phyloP scores from a whole-genome alignment of 2,797 vertebrate genomes.

The Pangasius krempfi region DNA sequence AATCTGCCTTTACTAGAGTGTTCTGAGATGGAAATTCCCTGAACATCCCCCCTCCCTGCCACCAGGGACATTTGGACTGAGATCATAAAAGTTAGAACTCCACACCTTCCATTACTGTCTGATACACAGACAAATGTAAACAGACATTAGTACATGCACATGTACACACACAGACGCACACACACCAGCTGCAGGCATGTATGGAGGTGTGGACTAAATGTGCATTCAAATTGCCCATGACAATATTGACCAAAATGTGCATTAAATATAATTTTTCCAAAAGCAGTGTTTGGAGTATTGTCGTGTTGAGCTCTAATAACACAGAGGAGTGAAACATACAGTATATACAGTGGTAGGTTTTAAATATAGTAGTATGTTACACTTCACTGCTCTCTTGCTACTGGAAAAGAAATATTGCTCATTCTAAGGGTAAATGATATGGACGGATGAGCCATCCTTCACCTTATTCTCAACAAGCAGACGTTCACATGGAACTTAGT shows the following conservation, averaged over 20 bases:
- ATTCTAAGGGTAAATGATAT: not conserved
- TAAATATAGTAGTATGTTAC: not conserved
- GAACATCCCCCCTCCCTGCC: slow-evolving; percentile 33
- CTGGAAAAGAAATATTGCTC: not conserved
- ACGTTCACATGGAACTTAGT: not conserved
- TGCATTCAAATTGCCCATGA: not conserved
- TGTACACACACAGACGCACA: slow-evolving; percentile 1
- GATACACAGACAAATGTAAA: slow-evolving; percentile 32
- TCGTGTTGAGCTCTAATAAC: not conserved
- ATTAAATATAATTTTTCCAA: not conserved
- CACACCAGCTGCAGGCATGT: slow-evolving; percentile 13
- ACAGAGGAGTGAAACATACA: not conserved
- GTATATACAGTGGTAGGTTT: not conserved
- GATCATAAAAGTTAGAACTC: slow-evolving; percentile 29
- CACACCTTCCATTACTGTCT: slow-evolving; percentile 34
- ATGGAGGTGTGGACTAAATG: not conserved
- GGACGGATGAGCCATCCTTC: not conserved
- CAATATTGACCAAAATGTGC: slow-evolving; percentile 1
- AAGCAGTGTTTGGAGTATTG: not conserved
- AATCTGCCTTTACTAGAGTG: not conserved
- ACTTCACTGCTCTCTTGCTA: not conserved
- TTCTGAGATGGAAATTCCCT: slow-evolving; percentile 39
- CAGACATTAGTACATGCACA: slow-evolving; percentile 8
- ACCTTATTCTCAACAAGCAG: not conserved
- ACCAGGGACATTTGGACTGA: slow-evolving; percentile 40